Percentiles rank a stretch among this genome's conserved stretches.
Conservation (phyloP, 2,113 vertebrate genomes). For the Hippocampus guttulatus region DNA sequence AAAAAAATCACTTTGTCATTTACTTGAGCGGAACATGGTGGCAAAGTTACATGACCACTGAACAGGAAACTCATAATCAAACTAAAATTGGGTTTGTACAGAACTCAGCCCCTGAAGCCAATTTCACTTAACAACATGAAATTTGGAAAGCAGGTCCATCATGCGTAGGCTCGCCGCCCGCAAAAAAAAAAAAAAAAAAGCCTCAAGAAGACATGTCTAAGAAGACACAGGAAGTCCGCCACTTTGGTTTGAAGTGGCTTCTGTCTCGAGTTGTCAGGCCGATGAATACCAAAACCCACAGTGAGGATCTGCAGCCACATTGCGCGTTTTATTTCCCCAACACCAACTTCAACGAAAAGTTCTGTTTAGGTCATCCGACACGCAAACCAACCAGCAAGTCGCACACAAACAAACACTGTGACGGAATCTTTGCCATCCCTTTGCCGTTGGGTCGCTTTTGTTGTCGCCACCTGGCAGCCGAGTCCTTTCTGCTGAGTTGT, state of each 20-base stretch:
- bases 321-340: too few species aligned
- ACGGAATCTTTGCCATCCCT: background rate
- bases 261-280: too few species aligned
- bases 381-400: background rate
- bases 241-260: background rate
- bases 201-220: background rate
- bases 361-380: background rate
- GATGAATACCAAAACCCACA: too few species aligned
- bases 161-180: background rate
- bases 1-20: background rate
- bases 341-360: too few species aligned
- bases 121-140: background rate
- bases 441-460: background rate
- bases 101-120: background rate
- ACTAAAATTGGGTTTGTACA: too few species aligned
- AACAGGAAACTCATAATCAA: too few species aligned
- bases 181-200: background rate
- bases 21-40: too few species aligned
- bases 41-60: too few species aligned
- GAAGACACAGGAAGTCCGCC: background rate
- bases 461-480: conserved; percentile 4
- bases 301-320: too few species aligned
- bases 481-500: conserved; percentile 7
- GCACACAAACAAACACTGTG: background rate
- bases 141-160: background rate